Evolutionary conservation across 2,888 invertebrate genomes (phyloP).

Genomic region (Patella caerulea): DNA sequence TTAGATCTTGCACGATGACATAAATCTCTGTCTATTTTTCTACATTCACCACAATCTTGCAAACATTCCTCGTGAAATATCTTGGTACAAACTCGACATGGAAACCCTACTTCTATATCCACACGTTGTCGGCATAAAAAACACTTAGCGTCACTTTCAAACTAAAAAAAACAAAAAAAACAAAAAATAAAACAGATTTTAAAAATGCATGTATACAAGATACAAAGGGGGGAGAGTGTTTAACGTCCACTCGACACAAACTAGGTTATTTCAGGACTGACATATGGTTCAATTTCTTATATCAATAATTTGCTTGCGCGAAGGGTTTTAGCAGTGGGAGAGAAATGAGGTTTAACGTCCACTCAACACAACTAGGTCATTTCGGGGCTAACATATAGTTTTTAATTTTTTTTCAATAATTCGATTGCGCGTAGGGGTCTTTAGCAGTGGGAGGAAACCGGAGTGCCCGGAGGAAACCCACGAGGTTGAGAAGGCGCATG

Average conservation of each 20-base stretch:
- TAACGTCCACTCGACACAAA: no score
- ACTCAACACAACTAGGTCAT: no score
- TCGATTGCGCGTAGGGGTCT: no score
- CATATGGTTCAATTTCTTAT: no score
- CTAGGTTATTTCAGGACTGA: no score
- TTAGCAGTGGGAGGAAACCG: no score
- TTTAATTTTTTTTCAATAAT: no score
- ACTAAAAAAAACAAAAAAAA: constrained; percentile 10
- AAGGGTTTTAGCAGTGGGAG: not conserved
- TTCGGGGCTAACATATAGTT: no score
- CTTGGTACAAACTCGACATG: constrained; percentile 37
- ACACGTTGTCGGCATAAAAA: constrained; percentile 26
- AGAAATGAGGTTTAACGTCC: no score
- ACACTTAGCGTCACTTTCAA: constrained; percentile 27
- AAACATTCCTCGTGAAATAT: constrained; percentile 35
- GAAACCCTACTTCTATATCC: constrained; percentile 25
- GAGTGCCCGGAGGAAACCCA: no score
- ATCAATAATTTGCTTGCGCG: no score
- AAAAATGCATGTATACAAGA: not conserved
- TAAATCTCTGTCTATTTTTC: constrained; percentile 24
- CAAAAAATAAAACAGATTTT: not conserved
- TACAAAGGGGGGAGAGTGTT: not conserved
- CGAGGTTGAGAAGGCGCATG: no score
- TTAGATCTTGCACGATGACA: constrained; percentile 22
- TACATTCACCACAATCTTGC: constrained; percentile 25